Evolutionary conservation across 2,113 vertebrate genomes (phyloP).

Genomic region (Galbula dea): DNA sequence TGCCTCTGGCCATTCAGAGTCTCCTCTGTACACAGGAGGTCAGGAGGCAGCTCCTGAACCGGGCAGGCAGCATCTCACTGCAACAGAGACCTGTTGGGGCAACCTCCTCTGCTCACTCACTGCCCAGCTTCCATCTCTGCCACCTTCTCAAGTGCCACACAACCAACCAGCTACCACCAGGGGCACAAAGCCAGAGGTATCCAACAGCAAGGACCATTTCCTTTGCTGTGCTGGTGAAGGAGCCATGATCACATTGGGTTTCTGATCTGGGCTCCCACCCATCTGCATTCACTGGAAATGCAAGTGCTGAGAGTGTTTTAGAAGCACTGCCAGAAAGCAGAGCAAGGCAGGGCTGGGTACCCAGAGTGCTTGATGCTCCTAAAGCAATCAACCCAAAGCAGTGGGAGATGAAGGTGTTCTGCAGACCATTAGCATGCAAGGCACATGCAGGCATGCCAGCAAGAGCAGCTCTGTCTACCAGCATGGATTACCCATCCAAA

Average conservation of each 20-base stretch:
- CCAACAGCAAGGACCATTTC: neutral
- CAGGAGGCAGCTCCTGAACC: neutral
- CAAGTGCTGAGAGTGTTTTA: neutral
- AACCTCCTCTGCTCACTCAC: neutral
- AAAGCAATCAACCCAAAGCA: neutral
- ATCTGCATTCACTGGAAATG: neutral
- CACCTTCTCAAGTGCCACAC: no score
- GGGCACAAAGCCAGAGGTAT: neutral
- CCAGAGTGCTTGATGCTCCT: neutral
- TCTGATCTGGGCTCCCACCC: neutral
- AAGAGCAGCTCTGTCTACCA: neutral
- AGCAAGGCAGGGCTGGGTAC: neutral
- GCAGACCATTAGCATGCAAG: neutral
- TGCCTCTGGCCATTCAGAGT: neutral
- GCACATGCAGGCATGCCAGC: accelerated
- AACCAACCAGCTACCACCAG: neutral
- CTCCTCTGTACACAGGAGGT: neutral
- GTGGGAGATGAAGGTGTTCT: neutral
- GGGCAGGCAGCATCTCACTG: no score
- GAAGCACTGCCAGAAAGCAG: neutral
- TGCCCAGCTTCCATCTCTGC: neutral
- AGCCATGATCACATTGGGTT: neutral
- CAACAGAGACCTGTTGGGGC: neutral
- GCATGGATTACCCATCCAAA: neutral
- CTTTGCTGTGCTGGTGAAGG: neutral